Percentiles rank a stretch among this genome's conserved stretches.
These are phyloP conservation scores for Actinernus sp. DNA, from an alignment of 92 coral and sea anemone genomes.

Conservation along the genomic window DNA sequence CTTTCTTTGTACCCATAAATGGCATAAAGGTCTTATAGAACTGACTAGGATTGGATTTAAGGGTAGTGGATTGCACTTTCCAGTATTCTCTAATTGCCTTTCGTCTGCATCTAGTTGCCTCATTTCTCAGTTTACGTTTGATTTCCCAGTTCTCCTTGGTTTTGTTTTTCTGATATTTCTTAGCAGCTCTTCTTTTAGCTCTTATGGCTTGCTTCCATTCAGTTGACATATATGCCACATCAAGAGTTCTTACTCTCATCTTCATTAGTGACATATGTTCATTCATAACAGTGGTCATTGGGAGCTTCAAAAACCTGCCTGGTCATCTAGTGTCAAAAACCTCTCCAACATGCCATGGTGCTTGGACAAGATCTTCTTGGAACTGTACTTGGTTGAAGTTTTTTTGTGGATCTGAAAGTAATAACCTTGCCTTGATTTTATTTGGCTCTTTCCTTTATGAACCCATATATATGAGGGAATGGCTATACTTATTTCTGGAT, in stretches of 20 bases:
- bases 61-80: no score
- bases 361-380: slow-evolving; percentile 8
- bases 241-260: slow-evolving; percentile 1
- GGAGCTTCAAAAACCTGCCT: not conserved
- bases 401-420: not conserved
- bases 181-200: no score
- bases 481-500: slow-evolving; percentile 28
- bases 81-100: no score
- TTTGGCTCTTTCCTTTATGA: slow-evolving; percentile 8
- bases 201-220: slow-evolving; percentile 19
- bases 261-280: slow-evolving; percentile 1
- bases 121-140: no score
- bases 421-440: slow-evolving; percentile 6
- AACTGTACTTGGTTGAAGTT: slow-evolving; percentile 1
- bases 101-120: no score
- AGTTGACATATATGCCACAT: slow-evolving; percentile 15
- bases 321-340: slow-evolving; percentile 12
- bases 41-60: no score
- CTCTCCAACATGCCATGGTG: slow-evolving; percentile 15
- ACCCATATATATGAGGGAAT: slow-evolving; percentile 5
- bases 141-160: no score
- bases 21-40: no score
- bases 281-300: not conserved
- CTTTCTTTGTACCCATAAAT: no score
- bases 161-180: no score